These are phyloP conservation scores for Hirtodrosophila histrioides DNA, from an alignment of 2,888 invertebrate species.

Conservation along the genomic window DNA sequence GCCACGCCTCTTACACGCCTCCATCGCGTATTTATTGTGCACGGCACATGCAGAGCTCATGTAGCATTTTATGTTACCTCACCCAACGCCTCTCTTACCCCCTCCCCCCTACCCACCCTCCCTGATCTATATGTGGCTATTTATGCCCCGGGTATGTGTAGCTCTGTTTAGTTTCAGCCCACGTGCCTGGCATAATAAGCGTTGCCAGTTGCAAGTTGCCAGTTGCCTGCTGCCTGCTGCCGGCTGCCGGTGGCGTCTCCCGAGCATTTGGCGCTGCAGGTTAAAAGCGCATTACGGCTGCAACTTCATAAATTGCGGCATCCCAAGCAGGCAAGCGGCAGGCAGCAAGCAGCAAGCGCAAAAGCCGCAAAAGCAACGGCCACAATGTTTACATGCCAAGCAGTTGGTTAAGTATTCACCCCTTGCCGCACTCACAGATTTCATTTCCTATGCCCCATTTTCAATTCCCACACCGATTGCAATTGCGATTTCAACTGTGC, in stretches of 20 bases:
- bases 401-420: conserved; percentile 53
- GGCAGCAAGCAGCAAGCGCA: conserved; percentile 2
- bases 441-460: neutral
- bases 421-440: neutral
- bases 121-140: conserved; percentile 40
- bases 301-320: conserved; percentile 73
- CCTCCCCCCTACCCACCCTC: neutral
- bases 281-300: conserved; percentile 77
- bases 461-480: conserved; percentile 4
- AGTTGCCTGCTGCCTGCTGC: conserved; percentile 19
- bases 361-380: conserved; percentile 43
- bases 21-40: conserved; percentile 72
- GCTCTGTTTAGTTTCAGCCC: conserved; percentile 67
- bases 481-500: conserved; percentile 40
- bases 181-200: conserved; percentile 74
- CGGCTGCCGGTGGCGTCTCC: conserved; percentile 22
- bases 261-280: conserved; percentile 61
- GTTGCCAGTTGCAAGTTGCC: conserved; percentile 28
- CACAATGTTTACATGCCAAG: conserved; percentile 72
- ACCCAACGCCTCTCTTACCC: conserved; percentile 2
- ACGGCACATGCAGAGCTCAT: conserved; percentile 60
- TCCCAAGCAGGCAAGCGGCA: neutral
- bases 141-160: conserved; percentile 51
- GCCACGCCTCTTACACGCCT: neutral
- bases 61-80: conserved; percentile 67